These are phyloP conservation scores for Petrolisthes cinctipes DNA, from an alignment of 2,888 invertebrate genomes.

Conservation along the genomic window DNA sequence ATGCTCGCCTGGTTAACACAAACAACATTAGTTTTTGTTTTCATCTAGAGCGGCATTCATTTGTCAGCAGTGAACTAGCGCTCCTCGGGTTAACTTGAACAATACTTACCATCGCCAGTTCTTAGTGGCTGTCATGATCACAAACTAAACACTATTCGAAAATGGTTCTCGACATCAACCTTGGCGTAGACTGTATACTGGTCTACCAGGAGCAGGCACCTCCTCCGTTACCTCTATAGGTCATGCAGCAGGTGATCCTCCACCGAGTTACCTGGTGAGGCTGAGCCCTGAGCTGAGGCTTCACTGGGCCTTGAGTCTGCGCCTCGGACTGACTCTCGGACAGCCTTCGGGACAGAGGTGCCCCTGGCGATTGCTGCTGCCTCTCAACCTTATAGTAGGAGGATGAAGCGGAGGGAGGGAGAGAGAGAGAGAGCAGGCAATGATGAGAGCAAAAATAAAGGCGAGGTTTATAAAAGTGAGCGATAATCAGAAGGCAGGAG, in stretches of 20 bases:
- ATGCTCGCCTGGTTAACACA: not conserved
- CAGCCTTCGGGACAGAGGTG: constrained; percentile 28
- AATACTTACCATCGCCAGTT: constrained; percentile 14
- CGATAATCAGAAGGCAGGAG: not conserved
- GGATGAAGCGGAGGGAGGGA: constrained; percentile 10
- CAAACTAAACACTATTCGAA: not conserved
- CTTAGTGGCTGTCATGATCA: not conserved
- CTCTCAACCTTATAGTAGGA: constrained; percentile 42
- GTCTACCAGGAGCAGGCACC: no score
- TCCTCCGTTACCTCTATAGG: not conserved
- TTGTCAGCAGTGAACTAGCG: not conserved
- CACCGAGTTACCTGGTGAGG: constrained; percentile 44
- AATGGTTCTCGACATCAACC: not conserved
- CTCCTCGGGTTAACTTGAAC: not conserved
- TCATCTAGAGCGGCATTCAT: constrained; percentile 25
- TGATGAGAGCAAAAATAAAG: not conserved
- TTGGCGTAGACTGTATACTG: not conserved
- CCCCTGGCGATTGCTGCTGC: constrained; percentile 20
- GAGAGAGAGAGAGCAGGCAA: not conserved
- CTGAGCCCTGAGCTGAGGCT: constrained; percentile 17
- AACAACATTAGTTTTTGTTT: not conserved
- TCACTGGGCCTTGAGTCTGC: constrained; percentile 25
- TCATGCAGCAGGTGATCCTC: constrained; percentile 30
- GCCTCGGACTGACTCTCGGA: constrained; percentile 26
- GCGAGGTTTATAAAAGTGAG: not conserved